phyloP scores from a whole-genome alignment of 35 echinoderm and acorn worm genomes.

The Lytechinus variegatus region DNA sequence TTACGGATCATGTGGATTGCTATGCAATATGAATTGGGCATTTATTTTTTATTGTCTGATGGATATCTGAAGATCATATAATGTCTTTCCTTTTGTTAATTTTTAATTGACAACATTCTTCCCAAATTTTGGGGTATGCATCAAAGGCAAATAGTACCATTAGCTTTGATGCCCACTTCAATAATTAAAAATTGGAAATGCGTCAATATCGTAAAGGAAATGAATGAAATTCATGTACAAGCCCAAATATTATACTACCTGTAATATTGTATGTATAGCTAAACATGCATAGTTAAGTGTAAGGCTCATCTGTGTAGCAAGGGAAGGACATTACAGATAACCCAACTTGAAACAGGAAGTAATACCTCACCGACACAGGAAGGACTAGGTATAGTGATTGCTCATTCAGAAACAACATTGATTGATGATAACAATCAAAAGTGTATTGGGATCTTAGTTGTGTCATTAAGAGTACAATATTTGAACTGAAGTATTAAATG shows the following conservation, averaged over 20 bases:
- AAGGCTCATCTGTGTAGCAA: neutral
- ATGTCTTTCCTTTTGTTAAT: too few relatives aligned
- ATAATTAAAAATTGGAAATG: neutral
- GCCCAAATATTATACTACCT: too few relatives aligned
- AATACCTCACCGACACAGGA: neutral
- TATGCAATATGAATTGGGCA: too few relatives aligned
- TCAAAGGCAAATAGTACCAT: too few relatives aligned
- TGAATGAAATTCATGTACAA: neutral
- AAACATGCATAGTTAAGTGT: neutral
- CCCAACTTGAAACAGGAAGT: slow-evolving; percentile 49
- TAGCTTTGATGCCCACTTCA: neutral
- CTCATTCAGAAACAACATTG: neutral
- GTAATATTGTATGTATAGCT: neutral
- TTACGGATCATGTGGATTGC: too few relatives aligned
- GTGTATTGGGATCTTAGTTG: neutral
- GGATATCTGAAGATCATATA: too few relatives aligned
- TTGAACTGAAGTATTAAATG: neutral
- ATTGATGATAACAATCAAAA: neutral
- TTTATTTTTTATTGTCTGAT: too few relatives aligned
- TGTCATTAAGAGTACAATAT: neutral
- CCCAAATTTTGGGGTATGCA: too few relatives aligned
- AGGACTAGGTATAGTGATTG: neutral
- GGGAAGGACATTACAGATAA: slow-evolving; percentile 31
- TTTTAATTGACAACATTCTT: too few relatives aligned
- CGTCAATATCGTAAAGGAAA: neutral